Percentiles rank a stretch among this genome's conserved stretches.
Evolutionary conservation across 2,797 vertebrate species (phyloP).

Genomic region (Halcyon chelicuti): DNA sequence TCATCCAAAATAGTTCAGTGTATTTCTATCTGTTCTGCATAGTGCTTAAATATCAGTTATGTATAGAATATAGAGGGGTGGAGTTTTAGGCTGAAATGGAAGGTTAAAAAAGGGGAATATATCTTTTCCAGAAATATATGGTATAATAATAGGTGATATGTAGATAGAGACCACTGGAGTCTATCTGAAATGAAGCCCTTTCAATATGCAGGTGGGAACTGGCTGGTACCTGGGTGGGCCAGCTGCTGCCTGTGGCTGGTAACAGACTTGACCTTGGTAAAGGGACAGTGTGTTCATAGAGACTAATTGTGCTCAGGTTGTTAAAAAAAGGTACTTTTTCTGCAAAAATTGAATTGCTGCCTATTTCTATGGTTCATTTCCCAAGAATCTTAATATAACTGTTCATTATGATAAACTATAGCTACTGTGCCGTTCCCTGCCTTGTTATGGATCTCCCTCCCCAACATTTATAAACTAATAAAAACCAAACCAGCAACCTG

Average conservation of each 20-base stretch:
- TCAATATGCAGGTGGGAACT: not conserved
- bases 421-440: not conserved
- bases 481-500: not conserved
- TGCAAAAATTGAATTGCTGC: not conserved
- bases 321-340: not conserved
- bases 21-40: not conserved
- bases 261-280: slow-evolving; percentile 2
- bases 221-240: not conserved
- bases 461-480: not conserved
- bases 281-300: not conserved
- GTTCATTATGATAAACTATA: not conserved
- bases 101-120: not conserved
- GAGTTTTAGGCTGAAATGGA: not conserved
- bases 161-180: not conserved
- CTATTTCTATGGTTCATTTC: not conserved
- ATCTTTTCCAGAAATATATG: not conserved
- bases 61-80: not conserved
- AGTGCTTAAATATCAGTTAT: not conserved
- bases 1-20: not conserved
- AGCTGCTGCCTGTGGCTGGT: not conserved
- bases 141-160: fast-evolving
- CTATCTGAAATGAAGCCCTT: not conserved
- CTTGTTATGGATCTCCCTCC: not conserved
- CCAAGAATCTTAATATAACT: not conserved
- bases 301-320: not conserved